Evolutionary conservation across 2,797 vertebrate genomes (phyloP).

Genomic region (Xenopus petersii): DNA sequence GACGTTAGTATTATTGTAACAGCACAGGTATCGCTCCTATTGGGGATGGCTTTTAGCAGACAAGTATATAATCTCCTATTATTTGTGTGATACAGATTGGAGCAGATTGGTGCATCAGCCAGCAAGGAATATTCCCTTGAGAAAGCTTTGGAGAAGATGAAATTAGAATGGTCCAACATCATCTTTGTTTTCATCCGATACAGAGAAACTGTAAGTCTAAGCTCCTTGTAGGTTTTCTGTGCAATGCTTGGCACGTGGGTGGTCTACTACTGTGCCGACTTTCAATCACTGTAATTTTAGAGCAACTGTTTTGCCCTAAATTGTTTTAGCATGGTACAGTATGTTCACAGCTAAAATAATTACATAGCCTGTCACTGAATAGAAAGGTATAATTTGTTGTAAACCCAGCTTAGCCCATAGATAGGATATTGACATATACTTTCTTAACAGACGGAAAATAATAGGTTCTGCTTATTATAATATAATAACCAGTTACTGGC

Average conservation of each 20-base stretch:
- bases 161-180: conserved; percentile 75
- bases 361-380: not conserved
- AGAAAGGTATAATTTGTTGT: not conserved
- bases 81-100: conserved; percentile 68
- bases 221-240: too few species aligned
- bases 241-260: not conserved
- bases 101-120: conserved; percentile 79
- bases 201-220: conserved; percentile 80
- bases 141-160: conserved; percentile 88
- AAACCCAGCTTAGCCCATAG: not conserved
- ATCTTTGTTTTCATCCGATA: conserved; percentile 73
- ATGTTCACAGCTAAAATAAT: conserved; percentile 1
- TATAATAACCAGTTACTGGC: too few species aligned
- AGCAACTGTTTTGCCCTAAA: not conserved
- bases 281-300: not conserved
- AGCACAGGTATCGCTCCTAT: too few species aligned
- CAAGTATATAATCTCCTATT: too few species aligned
- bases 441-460: too few species aligned
- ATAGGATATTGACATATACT: too few species aligned
- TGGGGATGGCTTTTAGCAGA: too few species aligned
- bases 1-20: too few species aligned
- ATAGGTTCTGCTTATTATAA: too few species aligned
- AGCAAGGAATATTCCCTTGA: conserved; percentile 88
- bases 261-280: not conserved
- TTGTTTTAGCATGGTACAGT: not conserved